These are phyloP conservation scores for Hippoglossus hippoglossus DNA, from an alignment of 2,797 vertebrate genomes.

Conservation along the genomic window DNA sequence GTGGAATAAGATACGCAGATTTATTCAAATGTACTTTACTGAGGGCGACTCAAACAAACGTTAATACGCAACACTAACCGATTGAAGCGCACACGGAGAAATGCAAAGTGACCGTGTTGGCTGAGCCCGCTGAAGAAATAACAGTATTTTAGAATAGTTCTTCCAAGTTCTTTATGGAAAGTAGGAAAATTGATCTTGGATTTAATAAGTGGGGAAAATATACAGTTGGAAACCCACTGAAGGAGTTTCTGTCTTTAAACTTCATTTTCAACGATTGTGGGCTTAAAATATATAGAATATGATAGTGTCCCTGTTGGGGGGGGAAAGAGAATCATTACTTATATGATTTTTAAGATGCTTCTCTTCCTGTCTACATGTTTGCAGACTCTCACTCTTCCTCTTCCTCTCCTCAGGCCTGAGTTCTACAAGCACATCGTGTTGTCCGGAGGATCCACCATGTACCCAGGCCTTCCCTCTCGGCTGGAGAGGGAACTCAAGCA, in stretches of 20 bases:
- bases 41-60: neutral
- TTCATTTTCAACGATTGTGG: constrained; percentile 1
- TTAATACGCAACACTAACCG: constrained; percentile 7
- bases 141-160: neutral
- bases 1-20: neutral
- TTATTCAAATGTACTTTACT: neutral
- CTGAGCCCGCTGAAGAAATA: neutral
- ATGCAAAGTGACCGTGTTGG: neutral
- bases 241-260: neutral
- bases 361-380: neutral
- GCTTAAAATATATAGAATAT: neutral
- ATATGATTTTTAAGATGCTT: neutral
- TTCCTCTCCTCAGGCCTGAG: constrained; percentile 86
- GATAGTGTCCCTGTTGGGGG: neutral
- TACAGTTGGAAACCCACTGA: neutral
- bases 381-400: constrained; percentile 1
- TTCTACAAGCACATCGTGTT: constrained; percentile 99
- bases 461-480: constrained; percentile 95
- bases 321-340: neutral
- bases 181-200: constrained; percentile 8
- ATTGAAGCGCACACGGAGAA: neutral
- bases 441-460: constrained; percentile 99
- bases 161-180: constrained; percentile 27
- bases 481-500: constrained; percentile 98
- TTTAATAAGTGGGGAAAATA: neutral